Base-by-base conservation (phyloP, 2,113 vertebrate genomes). In the Loxodonta africana region DNA sequence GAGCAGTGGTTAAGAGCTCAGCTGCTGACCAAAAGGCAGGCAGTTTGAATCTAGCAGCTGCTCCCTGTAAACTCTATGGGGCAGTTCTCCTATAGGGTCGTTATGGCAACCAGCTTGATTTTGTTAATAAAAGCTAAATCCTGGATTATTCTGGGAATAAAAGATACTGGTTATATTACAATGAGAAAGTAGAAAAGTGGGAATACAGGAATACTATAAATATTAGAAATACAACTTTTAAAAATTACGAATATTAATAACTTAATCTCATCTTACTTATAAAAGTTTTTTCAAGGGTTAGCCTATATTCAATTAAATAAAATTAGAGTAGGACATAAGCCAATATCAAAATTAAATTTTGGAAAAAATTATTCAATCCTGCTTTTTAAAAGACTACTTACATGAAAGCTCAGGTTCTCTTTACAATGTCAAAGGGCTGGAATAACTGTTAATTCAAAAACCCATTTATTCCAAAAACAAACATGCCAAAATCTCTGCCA, bases 181-280 rank as follows among this genome's bases (percentile, higher is more conserved):
- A 37, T 60, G 41, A 81, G 10, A 93, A 96, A 94, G 48, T 48
- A 28, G 28, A 71, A 74, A 91, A 89, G 46, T 11, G 74, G 60
- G 26, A 88, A 93, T 26, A 93, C 0, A 74, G 9, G 30, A 21
- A 91, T 0, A 81, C 9, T 62, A 77, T 83, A 91, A 95, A 83
- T 5, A 84, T 60, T 20, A 83, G 14, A 94, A 92, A 63, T 69
- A 63, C 30, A 82, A 20, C 63, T 86, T 85, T 88, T 71, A 6
- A 23, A 87, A 96, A 74, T 90, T 23, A 2, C 73, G 30, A 95
- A 62, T 87, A 78, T 76, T 91, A 95, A 91, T 14, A 84, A 53
- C 15, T 74, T 71, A 91, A 15, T 25, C 15, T 90, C 17, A 53
- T 51, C 67, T 41, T 92, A 20, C 41, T 73, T 65, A 63, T 86